Conservation (phyloP, 92 coral and sea anemone genomes). For the Porites evermanni region DNA sequence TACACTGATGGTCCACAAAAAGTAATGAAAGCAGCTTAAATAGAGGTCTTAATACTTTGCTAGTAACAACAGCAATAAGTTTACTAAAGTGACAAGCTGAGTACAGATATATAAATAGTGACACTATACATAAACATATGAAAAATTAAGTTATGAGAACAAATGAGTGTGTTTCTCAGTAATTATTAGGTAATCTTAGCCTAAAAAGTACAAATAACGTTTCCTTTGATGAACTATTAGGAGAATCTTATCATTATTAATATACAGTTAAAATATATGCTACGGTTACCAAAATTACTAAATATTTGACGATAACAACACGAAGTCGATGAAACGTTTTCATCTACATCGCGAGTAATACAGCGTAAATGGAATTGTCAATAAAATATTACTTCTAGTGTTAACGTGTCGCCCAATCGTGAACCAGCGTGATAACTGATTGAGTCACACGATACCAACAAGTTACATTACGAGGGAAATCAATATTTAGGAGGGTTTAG, state of each 20-base stretch:
- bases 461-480: background rate
- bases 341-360: background rate
- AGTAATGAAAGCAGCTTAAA: too few relatives aligned
- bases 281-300: background rate
- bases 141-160: background rate
- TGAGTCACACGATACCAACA: slow-evolving; percentile 18
- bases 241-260: background rate
- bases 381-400: slow-evolving; percentile 6
- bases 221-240: background rate
- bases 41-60: background rate
- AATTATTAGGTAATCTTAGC: background rate
- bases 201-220: background rate
- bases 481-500: background rate
- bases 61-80: background rate
- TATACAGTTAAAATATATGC: background rate
- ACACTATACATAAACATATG: background rate
- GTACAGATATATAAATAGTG: background rate
- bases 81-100: slow-evolving; percentile 4
- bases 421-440: background rate
- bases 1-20: too few relatives aligned
- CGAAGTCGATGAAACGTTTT: background rate
- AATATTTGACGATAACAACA: background rate
- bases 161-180: too few relatives aligned
- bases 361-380: background rate
- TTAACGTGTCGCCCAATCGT: slow-evolving; percentile 41